Evolutionary conservation across 2,113 vertebrate species (phyloP).

Genomic region (Lampris megalopsis): DNA sequence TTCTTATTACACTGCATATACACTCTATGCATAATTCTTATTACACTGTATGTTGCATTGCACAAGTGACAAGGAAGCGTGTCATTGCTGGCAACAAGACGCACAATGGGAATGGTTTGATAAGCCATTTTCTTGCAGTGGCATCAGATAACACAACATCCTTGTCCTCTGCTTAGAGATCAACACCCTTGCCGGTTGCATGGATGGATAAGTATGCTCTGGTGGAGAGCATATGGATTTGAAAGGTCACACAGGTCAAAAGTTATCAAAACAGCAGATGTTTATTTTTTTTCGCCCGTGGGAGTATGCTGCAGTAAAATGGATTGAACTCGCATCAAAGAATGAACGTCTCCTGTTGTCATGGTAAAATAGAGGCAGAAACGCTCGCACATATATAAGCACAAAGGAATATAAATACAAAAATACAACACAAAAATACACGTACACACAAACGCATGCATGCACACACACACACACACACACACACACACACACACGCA

Average conservation of each 20-base stretch:
- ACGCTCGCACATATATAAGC: constrained; percentile 3
- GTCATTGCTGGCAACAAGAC: constrained; percentile 44
- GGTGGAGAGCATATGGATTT: constrained; percentile 46
- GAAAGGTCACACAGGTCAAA: constrained; percentile 67
- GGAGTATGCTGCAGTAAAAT: constrained; percentile 49
- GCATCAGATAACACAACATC: constrained; percentile 65
- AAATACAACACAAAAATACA: not conserved
- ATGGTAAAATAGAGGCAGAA: constrained; percentile 11
- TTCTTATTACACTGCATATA: constrained; percentile 9
- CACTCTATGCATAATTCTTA: too few relatives aligned
- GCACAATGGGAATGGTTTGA: constrained; percentile 54
- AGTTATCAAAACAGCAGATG: constrained; percentile 80
- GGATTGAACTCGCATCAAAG: constrained; percentile 45
- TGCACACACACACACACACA: constrained; percentile 8
- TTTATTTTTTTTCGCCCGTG: constrained; percentile 62
- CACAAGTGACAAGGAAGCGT: constrained; percentile 45
- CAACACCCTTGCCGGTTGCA: constrained; percentile 42
- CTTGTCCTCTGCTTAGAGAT: constrained; percentile 60
- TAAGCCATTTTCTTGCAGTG: constrained; percentile 46
- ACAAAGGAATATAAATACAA: not conserved
- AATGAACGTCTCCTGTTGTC: constrained; percentile 37
- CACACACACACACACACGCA: not conserved
- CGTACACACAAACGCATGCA: not conserved
- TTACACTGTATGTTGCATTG: constrained; percentile 22
- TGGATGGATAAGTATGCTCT: constrained; percentile 50